Percentiles rank a stretch among this genome's conserved stretches.
These are phyloP conservation scores for Sitophilus oryzae DNA, from an alignment of 1,140 invertebrate genomes.

Conservation along the genomic window DNA sequence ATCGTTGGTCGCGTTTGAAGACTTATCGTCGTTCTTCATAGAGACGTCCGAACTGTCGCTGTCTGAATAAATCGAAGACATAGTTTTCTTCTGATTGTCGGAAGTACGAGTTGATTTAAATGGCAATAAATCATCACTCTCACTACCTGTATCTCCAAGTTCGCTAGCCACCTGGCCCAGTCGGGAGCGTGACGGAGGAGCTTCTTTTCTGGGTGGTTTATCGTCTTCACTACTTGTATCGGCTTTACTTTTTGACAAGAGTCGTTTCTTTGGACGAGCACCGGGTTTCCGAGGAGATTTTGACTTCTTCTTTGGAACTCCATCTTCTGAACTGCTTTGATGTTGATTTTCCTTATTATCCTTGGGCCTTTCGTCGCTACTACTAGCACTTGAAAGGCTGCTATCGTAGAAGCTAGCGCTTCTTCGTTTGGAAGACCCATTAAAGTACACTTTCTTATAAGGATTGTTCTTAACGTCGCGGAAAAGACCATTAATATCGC, in stretches of 20 bases:
- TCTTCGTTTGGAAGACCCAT: constrained; percentile 62
- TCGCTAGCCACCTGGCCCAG: constrained; percentile 65
- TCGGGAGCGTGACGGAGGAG: constrained; percentile 48
- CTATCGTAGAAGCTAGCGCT: constrained; percentile 56
- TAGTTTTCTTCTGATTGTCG: constrained; percentile 40
- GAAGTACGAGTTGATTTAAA: constrained; percentile 47
- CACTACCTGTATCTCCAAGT: constrained; percentile 57
- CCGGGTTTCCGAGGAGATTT: constrained; percentile 20
- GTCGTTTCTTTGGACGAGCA: constrained; percentile 30
- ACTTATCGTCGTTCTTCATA: constrained; percentile 49
- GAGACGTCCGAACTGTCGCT: constrained; percentile 53
- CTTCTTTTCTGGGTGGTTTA: constrained; percentile 47
- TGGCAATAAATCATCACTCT: constrained; percentile 70
- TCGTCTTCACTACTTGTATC: constrained; percentile 58
- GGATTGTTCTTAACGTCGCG: constrained; percentile 57
- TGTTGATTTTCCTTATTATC: constrained; percentile 42
- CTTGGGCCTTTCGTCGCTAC: constrained; percentile 49
- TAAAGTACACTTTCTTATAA: constrained; percentile 69
- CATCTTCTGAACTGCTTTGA: constrained; percentile 36
- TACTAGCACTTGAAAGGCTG: constrained; percentile 59
- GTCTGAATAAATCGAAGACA: constrained; percentile 68
- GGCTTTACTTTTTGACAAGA: constrained; percentile 43
- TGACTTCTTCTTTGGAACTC: constrained; percentile 35
- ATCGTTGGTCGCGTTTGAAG: constrained; percentile 55
- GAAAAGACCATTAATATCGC: constrained; percentile 61